These are phyloP conservation scores for Serinus canaria DNA, from an alignment of 2,113 vertebrate species.

Conservation along the genomic window DNA sequence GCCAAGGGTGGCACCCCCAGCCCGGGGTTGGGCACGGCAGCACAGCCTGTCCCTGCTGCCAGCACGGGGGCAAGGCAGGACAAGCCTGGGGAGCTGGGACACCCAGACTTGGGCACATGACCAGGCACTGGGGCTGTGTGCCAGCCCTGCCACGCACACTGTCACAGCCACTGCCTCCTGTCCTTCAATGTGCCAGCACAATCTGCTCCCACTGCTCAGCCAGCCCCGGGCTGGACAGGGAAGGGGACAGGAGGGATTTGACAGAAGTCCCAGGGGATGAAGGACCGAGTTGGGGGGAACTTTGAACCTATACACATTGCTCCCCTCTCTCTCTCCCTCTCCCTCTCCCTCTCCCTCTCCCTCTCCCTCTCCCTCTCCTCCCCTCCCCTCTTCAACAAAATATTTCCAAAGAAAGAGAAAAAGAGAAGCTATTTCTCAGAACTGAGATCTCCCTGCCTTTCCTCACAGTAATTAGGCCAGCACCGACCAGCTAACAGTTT, in stretches of 20 bases:
- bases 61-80: background rate
- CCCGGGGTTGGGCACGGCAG: fast-evolving
- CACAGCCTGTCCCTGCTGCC: background rate
- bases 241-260: background rate
- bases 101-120: fast-evolving
- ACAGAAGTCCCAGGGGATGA: background rate
- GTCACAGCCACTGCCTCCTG: background rate
- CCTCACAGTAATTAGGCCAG: constrained; percentile 5
- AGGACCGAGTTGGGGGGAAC: background rate
- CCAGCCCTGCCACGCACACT: background rate
- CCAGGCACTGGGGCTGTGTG: background rate
- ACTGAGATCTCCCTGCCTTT: background rate
- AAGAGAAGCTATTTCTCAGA: constrained; percentile 13
- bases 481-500: background rate
- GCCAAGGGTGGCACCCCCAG: fast-evolving
- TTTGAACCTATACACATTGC: background rate
- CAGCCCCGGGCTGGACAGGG: fast-evolving
- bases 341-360: too few relatives aligned
- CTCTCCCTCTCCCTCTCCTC: too few relatives aligned
- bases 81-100: background rate
- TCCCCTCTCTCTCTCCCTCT: too few relatives aligned
- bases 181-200: background rate
- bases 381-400: background rate
- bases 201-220: background rate
- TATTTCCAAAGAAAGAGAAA: background rate